Evolutionary conservation across 2,888 invertebrate species (phyloP), one percentile per base, ranked within the genome.

Genomic region (Nymphalis polychloros): DNA sequence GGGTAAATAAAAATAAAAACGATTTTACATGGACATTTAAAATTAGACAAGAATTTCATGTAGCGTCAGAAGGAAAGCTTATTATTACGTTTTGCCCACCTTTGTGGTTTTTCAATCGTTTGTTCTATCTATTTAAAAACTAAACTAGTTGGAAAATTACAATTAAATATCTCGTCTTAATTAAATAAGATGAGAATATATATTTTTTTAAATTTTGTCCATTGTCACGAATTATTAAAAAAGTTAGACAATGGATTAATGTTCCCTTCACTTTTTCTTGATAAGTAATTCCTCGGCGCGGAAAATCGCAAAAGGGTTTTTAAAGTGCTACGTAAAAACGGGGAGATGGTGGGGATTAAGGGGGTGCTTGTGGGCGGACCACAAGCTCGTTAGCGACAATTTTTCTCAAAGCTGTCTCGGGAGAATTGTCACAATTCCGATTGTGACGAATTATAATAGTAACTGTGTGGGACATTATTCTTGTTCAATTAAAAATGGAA

Each of bases 351-450:
- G 71, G 67, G 71, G 59, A 67, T 69, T 69, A 66, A 71, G 68
- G 70, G 68, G 68, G 69, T 81, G 79, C 79, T 83, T 78, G 87
- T 79, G 71, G 76, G 74, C 76, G 75, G 75, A 75, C 76, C 78
- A 81, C 84, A 84, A 89, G 91, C 90, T 91, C 91, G 90, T 90
- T 92, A 91, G 89, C 85, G 89, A 88, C 89, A 90, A 88, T 91
- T 92, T 91, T 91, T 90, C 90, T 90, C 89, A 90, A 90, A 91
- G 90, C 89, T 85, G 82, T 86, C 87, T 83, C 86, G 77, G 78
- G 87, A 82, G 89, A 87, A 89, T 90, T 86, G 90, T 90, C 86
- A 90, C 88, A 89, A 89, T 90, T 86, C 85, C 86, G 88, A 90
- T 89, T 90, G 88, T 90, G 89, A 91, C 86, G 89, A 90, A 90